Base-by-base conservation (phyloP, 1,140 invertebrate species). In the Drosophila leontia region DNA sequence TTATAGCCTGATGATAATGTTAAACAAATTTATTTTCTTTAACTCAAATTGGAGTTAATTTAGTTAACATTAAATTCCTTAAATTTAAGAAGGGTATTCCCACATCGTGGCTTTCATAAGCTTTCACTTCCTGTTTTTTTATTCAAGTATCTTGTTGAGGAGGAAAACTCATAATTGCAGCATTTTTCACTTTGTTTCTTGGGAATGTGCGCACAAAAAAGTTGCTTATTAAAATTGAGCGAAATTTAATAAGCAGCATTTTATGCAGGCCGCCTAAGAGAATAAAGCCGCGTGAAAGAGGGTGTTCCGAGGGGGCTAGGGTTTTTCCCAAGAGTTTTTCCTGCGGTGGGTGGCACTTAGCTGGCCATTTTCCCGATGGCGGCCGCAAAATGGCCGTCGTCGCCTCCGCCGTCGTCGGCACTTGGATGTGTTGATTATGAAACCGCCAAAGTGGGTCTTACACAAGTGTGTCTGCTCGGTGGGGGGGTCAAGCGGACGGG, bases 161-260 rank as follows among this genome's bases (percentile, higher is more conserved):
- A 65, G 48, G 48, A 68, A 75, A 79, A 76, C 80, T 74, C 71
- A 87, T 80, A 87, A 83, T 88, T 88, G 80, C 80, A 69, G 55
- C 58, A 69, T 69, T 82, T 86, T 86, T 76, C 41, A 67, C 74
- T 88, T 83, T 81, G 83, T 86, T 86, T 86, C 74, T 80, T 75
- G 62, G 78, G 80, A 78, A 78, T 78, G 82, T 56, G 45, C 53
- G 45, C 55, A 74, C 47, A 72, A 68, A 75, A 79, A 86, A 85
- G 80, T 78, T 83, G 85, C 84, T 79, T 88, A 88, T 88, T 88
- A 90, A 88, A 88, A 88, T 81, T 90, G 75, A 90, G 85, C 78
- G 75, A 81, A 80, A 85, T 90, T 84, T 88, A 88, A 88, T 90
- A 90, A 88, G 85, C 85, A 62, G 47, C 85, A 64, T 81, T 84